These are phyloP conservation scores for Acronicta leporina DNA, from an alignment of 2,888 invertebrate species.

Conservation along the genomic window DNA sequence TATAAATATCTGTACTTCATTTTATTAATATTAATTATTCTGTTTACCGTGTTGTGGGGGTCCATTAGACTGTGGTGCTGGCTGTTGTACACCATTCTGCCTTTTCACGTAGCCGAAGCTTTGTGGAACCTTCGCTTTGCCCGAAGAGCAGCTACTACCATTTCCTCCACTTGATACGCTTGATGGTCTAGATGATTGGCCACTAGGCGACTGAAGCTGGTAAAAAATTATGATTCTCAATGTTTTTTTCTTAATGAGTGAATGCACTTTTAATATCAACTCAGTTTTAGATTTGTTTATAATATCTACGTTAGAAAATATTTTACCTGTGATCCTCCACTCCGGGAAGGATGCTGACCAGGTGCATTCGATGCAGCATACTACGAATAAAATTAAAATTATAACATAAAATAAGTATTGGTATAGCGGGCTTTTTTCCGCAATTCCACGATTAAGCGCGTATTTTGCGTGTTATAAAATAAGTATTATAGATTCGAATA, in stretches of 20 bases:
- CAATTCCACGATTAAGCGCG: too few species aligned
- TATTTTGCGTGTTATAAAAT: too few species aligned
- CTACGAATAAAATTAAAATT: slow-evolving; percentile 64
- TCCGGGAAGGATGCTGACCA: slow-evolving; percentile 80
- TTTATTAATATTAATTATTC: slow-evolving; percentile 4
- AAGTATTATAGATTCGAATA: too few species aligned
- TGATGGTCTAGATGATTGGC: slow-evolving; percentile 81
- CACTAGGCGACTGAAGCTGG: slow-evolving; percentile 86
- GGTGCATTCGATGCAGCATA: slow-evolving; percentile 75
- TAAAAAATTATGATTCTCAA: too few species aligned
- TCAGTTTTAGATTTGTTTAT: too few species aligned
- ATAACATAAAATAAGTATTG: too few species aligned
- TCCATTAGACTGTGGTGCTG: slow-evolving; percentile 76
- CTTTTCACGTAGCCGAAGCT: slow-evolving; percentile 96
- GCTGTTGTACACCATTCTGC: slow-evolving; percentile 90
- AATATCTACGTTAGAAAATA: background rate
- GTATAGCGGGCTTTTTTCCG: too few species aligned
- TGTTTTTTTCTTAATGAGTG: too few species aligned
- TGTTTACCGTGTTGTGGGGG: slow-evolving; percentile 79
- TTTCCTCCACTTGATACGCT: slow-evolving; percentile 87
- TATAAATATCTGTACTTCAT: too few species aligned
- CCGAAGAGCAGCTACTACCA: slow-evolving; percentile 86
- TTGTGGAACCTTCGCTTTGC: slow-evolving; percentile 93
- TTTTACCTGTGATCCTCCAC: slow-evolving; percentile 77
- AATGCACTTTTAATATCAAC: too few species aligned